Percentiles rank a stretch among this genome's conserved stretches.
These are phyloP conservation scores for Gopherus flavomarginatus DNA, from an alignment of 2,113 vertebrate species.

Conservation along the genomic window DNA sequence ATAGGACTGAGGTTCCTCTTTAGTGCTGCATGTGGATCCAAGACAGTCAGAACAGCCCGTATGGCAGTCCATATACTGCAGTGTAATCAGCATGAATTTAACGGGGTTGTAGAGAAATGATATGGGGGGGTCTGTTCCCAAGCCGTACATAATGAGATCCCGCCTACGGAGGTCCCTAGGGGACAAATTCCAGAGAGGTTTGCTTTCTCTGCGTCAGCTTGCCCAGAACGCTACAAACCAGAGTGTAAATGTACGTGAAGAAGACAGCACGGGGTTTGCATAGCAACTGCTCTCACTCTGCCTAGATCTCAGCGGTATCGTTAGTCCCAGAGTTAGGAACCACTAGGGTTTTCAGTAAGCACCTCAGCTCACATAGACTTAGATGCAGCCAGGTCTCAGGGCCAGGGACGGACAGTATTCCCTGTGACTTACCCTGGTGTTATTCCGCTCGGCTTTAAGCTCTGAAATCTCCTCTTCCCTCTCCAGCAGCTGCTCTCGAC, in stretches of 20 bases:
- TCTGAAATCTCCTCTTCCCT: slow-evolving; percentile 97
- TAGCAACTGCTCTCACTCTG: accelerated
- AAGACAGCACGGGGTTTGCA: background rate
- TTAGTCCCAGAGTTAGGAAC: background rate
- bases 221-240: background rate
- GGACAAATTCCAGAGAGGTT: background rate
- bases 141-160: background rate
- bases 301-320: accelerated
- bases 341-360: background rate
- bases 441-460: slow-evolving; percentile 97
- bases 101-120: background rate
- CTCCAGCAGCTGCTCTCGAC: slow-evolving; percentile 96
- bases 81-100: background rate
- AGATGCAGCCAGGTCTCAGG: background rate
- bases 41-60: background rate
- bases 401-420: background rate
- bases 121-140: background rate
- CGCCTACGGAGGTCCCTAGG: background rate
- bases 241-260: background rate
- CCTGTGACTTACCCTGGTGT: slow-evolving; percentile 88
- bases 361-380: background rate
- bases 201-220: background rate
- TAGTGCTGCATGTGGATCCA: background rate
- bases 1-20: background rate
- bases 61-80: background rate